Percentiles rank a stretch among this genome's conserved stretches.
These are phyloP conservation scores for Poeciliopsis occidentalis DNA, from an alignment of 2,113 vertebrate genomes.

Conservation along the genomic window DNA sequence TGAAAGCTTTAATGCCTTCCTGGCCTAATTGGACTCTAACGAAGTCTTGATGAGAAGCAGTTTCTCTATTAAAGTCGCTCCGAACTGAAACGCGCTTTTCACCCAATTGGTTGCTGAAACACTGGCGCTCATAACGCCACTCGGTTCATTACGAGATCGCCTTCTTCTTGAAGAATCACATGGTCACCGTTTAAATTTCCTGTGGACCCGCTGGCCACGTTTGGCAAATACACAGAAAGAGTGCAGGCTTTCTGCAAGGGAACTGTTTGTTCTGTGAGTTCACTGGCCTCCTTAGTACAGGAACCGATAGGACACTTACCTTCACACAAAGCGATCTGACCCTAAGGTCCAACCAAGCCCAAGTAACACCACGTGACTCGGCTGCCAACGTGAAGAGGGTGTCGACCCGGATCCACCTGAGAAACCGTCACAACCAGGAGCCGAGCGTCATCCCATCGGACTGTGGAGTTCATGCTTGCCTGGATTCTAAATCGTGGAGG, in stretches of 20 bases:
- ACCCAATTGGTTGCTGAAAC: not conserved
- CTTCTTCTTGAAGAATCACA: not conserved
- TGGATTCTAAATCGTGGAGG: constrained; percentile 1
- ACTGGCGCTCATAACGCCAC: not conserved
- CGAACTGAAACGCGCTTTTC: not conserved
- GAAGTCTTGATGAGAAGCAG: not conserved
- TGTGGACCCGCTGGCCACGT: not conserved
- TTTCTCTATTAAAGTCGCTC: not conserved
- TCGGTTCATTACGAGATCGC: not conserved
- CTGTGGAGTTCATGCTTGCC: not conserved
- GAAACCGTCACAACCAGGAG: constrained; percentile 7
- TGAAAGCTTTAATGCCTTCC: constrained; percentile 3
- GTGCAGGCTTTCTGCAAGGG: not conserved
- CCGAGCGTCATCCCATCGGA: not conserved
- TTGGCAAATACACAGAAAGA: not conserved
- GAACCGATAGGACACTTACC: constrained; percentile 75
- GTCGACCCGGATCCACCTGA: not conserved
- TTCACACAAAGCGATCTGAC: constrained; percentile 55
- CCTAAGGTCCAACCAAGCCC: constrained; percentile 37
- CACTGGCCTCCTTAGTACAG: constrained; percentile 43
- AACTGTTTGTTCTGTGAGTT: constrained; percentile 52
- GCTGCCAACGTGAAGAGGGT: not conserved
- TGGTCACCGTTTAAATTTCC: not conserved
- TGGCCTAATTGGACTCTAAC: constrained; percentile 7
- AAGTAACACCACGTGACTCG: constrained; percentile 36